Evolutionary conservation across 2,888 invertebrate species (phyloP).

Genomic region (Drosophila infuscata): DNA sequence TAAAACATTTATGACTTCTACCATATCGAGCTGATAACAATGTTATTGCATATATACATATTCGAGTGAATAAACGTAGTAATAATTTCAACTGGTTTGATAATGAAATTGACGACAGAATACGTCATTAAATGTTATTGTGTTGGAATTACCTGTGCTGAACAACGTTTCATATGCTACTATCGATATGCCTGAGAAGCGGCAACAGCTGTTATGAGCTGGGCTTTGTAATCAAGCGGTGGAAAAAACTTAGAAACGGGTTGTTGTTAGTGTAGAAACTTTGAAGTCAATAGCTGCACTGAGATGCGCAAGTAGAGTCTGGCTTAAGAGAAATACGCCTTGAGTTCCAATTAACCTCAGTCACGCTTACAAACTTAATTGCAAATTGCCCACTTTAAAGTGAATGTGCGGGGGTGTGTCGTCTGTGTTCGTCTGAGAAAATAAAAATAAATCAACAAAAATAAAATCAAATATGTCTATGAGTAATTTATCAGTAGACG

Average conservation of each 20-base stretch:
- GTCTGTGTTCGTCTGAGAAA: constrained; percentile 19
- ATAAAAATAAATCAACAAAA: constrained; percentile 29
- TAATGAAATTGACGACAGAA: neutral
- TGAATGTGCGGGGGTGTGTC: constrained; percentile 50
- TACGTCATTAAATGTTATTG: neutral
- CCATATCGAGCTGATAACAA: neutral
- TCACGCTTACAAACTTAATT: constrained; percentile 2
- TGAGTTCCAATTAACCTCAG: constrained; percentile 10
- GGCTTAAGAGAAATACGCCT: constrained; percentile 14
- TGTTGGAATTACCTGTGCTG: constrained; percentile 25
- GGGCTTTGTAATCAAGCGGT: constrained; percentile 60
- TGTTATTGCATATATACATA: neutral
- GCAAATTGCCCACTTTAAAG: constrained; percentile 24
- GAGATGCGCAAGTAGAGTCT: constrained; percentile 24
- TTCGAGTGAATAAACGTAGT: neutral
- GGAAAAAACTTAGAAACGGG: constrained; percentile 62
- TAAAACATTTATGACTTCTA: constrained; percentile 11
- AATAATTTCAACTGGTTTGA: neutral
- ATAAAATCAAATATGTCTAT: constrained; percentile 85
- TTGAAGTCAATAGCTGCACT: constrained; percentile 30
- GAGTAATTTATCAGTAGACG: constrained; percentile 88
- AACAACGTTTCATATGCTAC: constrained; percentile 21
- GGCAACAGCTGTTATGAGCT: constrained; percentile 65
- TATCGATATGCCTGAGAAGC: constrained; percentile 49
- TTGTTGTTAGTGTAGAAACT: constrained; percentile 69